These are phyloP conservation scores for Holacanthella duospinosa DNA, from an alignment of 2,888 invertebrate species.

Conservation along the genomic window DNA sequence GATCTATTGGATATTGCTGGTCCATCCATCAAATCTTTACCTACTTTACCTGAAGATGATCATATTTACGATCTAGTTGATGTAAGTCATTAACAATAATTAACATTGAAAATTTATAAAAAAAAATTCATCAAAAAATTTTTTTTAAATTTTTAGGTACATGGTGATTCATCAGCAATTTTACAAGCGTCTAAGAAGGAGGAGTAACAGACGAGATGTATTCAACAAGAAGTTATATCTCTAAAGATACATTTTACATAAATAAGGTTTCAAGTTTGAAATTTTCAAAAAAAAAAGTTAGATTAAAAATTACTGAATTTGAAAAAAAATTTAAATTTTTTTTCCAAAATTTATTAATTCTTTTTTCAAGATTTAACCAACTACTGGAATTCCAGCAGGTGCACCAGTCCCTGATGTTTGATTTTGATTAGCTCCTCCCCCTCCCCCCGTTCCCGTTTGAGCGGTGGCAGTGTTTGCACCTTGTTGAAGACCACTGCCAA, in stretches of 20 bases:
- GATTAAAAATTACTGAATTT: too few relatives aligned
- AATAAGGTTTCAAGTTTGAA: too few relatives aligned
- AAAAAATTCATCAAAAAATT: neutral
- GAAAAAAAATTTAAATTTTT: too few relatives aligned
- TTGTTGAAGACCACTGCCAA: slow-evolving; percentile 4
- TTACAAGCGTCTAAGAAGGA: neutral
- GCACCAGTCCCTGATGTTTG: too few relatives aligned
- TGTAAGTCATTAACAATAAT: neutral
- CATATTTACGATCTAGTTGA: slow-evolving; percentile 1
- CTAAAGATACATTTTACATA: too few relatives aligned
- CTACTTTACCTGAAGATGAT: neutral
- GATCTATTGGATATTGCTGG: neutral
- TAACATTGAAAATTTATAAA: neutral
- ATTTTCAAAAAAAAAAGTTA: too few relatives aligned
- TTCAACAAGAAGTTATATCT: too few relatives aligned
- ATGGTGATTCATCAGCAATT: neutral
- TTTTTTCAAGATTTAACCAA: too few relatives aligned
- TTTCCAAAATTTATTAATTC: too few relatives aligned
- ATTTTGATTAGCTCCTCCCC: too few relatives aligned
- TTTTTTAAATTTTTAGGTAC: neutral
- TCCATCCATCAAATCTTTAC: neutral
- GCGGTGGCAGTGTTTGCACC: neutral
- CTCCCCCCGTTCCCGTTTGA: too few relatives aligned
- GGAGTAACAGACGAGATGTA: neutral
- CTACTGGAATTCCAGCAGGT: too few relatives aligned